Percentiles rank a stretch among this genome's conserved stretches.
Conservation (phyloP, 1,140 invertebrate species). For the Drosophila auraria region DNA sequence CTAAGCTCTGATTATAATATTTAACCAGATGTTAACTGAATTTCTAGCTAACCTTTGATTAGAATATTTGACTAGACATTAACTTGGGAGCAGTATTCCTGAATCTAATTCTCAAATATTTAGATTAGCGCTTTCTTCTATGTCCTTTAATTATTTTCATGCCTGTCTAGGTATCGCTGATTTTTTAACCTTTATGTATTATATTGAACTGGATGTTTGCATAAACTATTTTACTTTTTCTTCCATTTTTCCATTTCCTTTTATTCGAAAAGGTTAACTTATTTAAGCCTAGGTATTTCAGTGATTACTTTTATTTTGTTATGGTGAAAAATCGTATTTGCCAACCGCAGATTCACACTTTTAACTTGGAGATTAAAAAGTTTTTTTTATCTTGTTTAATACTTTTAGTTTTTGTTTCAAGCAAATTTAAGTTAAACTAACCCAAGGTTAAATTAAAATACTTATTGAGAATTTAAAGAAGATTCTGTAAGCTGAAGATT, state of each 20-base stretch:
- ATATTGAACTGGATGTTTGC: too few relatives aligned
- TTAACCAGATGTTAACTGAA: neutral
- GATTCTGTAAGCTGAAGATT: neutral
- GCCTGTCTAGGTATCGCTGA: neutral
- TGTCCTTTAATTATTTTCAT: neutral
- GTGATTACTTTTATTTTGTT: neutral
- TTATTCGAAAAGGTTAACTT: neutral
- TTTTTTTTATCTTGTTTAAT: neutral
- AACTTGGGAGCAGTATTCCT: too few relatives aligned
- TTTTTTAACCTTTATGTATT: neutral
- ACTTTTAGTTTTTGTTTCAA: neutral
- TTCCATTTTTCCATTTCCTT: neutral
- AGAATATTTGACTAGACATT: neutral
- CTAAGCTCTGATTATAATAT: neutral
- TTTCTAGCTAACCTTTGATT: neutral
- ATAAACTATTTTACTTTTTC: too few relatives aligned
- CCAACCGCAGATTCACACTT: too few relatives aligned
- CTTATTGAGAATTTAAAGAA: neutral
- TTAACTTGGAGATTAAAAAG: neutral
- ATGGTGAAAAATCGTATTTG: neutral
- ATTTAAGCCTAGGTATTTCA: neutral
- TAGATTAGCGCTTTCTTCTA: too few relatives aligned
- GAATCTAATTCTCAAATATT: neutral
- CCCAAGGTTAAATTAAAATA: constrained; percentile 1
- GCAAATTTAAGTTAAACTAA: neutral